These are phyloP conservation scores for Centroberyx gerrardi DNA, from an alignment of 2,797 vertebrate species.

Conservation along the genomic window DNA sequence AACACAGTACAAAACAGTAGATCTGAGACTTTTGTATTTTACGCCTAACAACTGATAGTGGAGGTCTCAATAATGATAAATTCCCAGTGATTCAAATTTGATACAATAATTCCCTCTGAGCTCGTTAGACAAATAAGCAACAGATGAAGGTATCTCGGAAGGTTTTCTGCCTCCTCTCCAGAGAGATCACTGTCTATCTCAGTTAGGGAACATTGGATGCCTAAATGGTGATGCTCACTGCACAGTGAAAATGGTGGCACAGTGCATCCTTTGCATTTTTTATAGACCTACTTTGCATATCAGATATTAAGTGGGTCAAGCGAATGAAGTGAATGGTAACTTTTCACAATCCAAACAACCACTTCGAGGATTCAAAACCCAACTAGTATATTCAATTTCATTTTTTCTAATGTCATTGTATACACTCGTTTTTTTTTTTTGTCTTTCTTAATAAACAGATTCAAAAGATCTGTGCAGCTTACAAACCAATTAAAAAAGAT, in stretches of 20 bases:
- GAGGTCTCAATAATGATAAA: conserved; percentile 4
- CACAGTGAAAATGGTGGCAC: conserved; percentile 73
- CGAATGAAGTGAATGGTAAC: conserved; percentile 49
- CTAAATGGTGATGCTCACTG: conserved; percentile 67
- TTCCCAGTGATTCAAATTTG: conserved; percentile 24
- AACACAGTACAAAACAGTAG: background rate
- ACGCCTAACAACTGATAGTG: no score
- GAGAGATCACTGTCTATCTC: conserved; percentile 51
- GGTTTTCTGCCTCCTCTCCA: conserved; percentile 27
- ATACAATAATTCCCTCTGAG: background rate
- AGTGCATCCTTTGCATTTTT: conserved; percentile 74
- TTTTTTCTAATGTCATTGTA: conserved; percentile 5
- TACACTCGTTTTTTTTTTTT: no score
- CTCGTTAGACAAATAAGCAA: conserved; percentile 6
- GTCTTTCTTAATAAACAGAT: no score
- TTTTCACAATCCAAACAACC: conserved; percentile 33
- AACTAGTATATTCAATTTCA: conserved; percentile 16
- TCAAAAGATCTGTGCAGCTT: background rate
- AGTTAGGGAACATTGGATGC: conserved; percentile 55
- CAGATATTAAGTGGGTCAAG: conserved; percentile 73
- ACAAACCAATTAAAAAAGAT: conserved; percentile 17
- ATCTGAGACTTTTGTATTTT: conserved; percentile 2
- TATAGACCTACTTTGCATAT: conserved; percentile 73
- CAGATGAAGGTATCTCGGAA: conserved; percentile 24
- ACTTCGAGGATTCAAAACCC: conserved; percentile 32